A percentile compares a stretch with the other conserved stretches of the same genome.
These are phyloP conservation scores for Pseudoips prasinana DNA, from an alignment of 2,888 invertebrate genomes.

Conservation along the genomic window DNA sequence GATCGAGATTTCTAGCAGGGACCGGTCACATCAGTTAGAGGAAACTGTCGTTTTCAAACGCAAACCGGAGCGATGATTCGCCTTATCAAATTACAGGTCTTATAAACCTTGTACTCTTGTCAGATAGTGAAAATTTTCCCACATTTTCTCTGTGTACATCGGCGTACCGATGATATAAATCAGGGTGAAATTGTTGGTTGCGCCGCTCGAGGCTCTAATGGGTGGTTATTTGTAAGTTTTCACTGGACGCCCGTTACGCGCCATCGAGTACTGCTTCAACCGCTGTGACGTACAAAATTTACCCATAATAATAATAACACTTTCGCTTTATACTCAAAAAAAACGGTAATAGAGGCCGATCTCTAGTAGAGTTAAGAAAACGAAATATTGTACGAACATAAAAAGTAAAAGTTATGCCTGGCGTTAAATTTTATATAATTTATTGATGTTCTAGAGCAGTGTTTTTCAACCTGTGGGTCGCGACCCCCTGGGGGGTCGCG, in stretches of 20 bases:
- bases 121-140: slow-evolving; percentile 77
- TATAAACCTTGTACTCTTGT: slow-evolving; percentile 22
- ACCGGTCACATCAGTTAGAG: slow-evolving; percentile 67
- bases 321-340: slow-evolving; percentile 29
- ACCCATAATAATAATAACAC: slow-evolving; percentile 31
- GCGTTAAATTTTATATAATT: too few species aligned
- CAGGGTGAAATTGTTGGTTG: slow-evolving; percentile 75
- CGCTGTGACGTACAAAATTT: slow-evolving; percentile 35
- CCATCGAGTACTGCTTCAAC: slow-evolving; percentile 46
- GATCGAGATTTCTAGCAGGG: slow-evolving; percentile 70
- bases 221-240: slow-evolving; percentile 74
- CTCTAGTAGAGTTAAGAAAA: slow-evolving; percentile 12
- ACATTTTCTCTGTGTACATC: slow-evolving; percentile 72
- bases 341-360: slow-evolving; percentile 16
- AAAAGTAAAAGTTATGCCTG: slow-evolving; percentile 31
- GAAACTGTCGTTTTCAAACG: slow-evolving; percentile 78
- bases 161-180: slow-evolving; percentile 73
- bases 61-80: slow-evolving; percentile 71
- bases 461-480: too few species aligned
- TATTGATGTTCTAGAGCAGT: too few species aligned
- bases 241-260: slow-evolving; percentile 74
- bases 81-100: slow-evolving; percentile 75
- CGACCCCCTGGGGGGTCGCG: too few species aligned
- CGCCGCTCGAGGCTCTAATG: slow-evolving; percentile 71
- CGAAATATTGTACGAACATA: slow-evolving; percentile 19